Percentiles rank a stretch among this genome's conserved stretches.
These are phyloP conservation scores for Drosophila kepulauana DNA, from an alignment of 1,140 invertebrate species.

Conservation along the genomic window DNA sequence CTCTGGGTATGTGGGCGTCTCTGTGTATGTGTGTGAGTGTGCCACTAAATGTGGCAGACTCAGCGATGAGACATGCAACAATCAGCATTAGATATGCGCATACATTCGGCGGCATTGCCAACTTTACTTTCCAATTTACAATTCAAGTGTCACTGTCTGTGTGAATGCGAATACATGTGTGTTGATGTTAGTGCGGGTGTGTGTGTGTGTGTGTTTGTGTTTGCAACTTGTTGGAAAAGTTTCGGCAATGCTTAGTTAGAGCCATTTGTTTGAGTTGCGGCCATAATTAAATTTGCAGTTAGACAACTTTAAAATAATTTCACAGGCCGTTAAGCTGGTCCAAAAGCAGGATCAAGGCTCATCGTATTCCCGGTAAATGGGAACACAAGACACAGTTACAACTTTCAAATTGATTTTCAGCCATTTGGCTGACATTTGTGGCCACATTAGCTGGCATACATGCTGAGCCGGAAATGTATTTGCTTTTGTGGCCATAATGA, in stretches of 20 bases:
- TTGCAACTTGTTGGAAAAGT: conserved; percentile 31
- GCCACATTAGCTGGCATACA: conserved; percentile 7
- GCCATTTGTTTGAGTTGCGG: conserved; percentile 70
- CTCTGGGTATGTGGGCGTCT: not conserved
- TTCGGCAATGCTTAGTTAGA: conserved; percentile 64
- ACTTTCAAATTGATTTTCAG: conserved; percentile 58
- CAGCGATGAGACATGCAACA: conserved; percentile 39
- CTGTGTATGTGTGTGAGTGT: not conserved
- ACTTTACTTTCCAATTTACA: conserved; percentile 48
- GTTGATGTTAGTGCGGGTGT: not conserved
- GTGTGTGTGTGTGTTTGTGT: conserved; percentile 8
- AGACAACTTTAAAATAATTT: conserved; percentile 62
- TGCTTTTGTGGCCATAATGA: conserved; percentile 63
- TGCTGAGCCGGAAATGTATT: conserved; percentile 36
- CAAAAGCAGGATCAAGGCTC: not conserved
- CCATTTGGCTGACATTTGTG: conserved; percentile 47
- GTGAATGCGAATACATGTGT: not conserved
- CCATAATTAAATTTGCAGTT: conserved; percentile 62
- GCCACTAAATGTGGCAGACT: conserved; percentile 13
- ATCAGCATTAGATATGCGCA: conserved; percentile 72
- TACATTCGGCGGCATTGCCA: conserved; percentile 56
- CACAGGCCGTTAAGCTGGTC: conserved; percentile 44
- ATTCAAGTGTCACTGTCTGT: not conserved
- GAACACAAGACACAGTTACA: not conserved
- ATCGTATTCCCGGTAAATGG: not conserved